phyloP scores from a whole-genome alignment of 2,113 vertebrate species.

The Crocuta crocuta region DNA sequence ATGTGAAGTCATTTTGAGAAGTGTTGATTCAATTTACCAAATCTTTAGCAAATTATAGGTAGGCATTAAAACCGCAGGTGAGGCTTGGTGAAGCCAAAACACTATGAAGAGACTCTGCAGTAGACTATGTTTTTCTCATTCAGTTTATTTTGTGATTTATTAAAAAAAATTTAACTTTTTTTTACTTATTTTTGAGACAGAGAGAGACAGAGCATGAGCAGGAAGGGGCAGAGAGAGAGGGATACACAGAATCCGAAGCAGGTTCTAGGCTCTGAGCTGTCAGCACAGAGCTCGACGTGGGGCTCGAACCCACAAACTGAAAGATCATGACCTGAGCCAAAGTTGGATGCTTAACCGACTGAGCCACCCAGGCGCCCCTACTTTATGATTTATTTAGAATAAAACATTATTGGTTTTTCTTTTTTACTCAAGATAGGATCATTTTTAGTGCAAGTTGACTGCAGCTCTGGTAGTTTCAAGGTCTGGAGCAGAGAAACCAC shows the following conservation, averaged over 20 bases:
- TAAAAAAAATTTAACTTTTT: neutral
- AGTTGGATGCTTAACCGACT: no score
- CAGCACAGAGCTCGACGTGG: no score
- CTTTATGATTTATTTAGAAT: neutral
- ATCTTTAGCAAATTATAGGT: neutral
- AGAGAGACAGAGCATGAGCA: no score
- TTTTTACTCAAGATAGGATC: neutral
- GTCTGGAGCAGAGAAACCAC: fast-evolving
- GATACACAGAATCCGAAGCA: no score
- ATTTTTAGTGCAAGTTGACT: neutral
- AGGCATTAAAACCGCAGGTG: neutral
- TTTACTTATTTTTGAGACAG: no score
- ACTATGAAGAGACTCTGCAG: neutral
- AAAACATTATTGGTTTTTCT: neutral
- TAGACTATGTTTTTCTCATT: neutral
- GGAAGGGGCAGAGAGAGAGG: no score
- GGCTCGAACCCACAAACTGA: no score
- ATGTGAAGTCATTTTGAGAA: neutral
- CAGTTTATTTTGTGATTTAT: neutral
- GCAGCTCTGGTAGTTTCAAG: neutral
- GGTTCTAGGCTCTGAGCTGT: no score
- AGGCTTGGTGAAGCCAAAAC: neutral
- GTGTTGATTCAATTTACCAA: neutral
- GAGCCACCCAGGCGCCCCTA: no score
- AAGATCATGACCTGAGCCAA: no score